These are phyloP conservation scores for Gallinago undulata DNA, from an alignment of 2,113 vertebrate genomes.

Conservation along the genomic window DNA sequence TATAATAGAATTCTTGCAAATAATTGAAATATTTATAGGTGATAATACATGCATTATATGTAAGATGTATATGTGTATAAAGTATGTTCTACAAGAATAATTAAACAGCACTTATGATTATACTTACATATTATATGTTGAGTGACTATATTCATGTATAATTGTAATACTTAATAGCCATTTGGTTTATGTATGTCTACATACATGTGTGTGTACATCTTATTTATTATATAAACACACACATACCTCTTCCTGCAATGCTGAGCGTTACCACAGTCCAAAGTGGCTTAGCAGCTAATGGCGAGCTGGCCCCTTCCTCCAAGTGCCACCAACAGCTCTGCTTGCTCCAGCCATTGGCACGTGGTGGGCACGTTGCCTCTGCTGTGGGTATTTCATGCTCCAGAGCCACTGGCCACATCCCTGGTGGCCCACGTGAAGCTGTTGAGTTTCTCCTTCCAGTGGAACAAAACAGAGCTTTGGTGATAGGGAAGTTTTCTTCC, in stretches of 20 bases:
- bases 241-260: neutral
- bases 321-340: neutral
- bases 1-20: neutral
- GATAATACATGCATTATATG: neutral
- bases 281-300: accelerated
- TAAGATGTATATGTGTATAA: neutral
- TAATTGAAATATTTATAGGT: neutral
- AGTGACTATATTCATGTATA: neutral
- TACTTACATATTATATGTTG: neutral
- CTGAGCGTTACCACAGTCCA: neutral
- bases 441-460: neutral
- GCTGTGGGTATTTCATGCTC: neutral
- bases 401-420: neutral
- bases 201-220: accelerated
- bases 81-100: neutral
- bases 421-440: neutral
- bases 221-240: neutral
- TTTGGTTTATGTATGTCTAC: neutral
- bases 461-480: neutral
- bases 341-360: neutral
- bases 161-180: neutral
- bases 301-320: neutral
- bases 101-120: neutral
- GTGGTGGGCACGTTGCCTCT: neutral
- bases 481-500: slow-evolving; percentile 8